A percentile compares a stretch with the other conserved stretches of the same genome.
phyloP scores from a whole-genome alignment of 2,797 vertebrate species.

The Micrastur ruficollis region DNA sequence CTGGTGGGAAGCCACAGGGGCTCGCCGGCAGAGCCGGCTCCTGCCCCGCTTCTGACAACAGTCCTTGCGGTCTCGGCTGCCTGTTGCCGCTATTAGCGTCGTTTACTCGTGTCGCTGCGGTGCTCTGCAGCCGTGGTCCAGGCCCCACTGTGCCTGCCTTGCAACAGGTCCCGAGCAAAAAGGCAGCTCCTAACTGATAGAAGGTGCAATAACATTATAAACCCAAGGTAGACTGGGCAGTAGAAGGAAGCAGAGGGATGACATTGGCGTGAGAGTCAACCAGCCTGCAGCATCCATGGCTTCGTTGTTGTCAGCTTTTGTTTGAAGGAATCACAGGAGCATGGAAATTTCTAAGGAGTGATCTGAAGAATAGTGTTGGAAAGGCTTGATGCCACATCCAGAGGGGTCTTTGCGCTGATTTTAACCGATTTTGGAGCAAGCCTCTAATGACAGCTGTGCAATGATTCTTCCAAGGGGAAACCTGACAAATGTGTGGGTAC shows the following conservation, averaged over 20 bases:
- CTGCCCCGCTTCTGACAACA: fast-evolving
- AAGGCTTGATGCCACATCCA: background rate
- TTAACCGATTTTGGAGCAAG: background rate
- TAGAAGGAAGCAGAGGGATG: background rate
- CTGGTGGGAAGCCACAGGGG: background rate
- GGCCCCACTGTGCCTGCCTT: background rate
- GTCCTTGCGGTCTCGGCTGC: background rate
- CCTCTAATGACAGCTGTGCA: background rate
- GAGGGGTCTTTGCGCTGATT: background rate
- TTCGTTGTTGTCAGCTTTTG: background rate
- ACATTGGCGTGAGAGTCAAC: background rate
- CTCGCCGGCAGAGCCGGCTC: background rate
- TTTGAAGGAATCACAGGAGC: background rate
- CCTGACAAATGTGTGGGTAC: background rate
- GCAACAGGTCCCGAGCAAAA: background rate
- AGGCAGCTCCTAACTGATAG: background rate
- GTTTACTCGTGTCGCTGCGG: fast-evolving
- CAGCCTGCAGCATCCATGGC: background rate
- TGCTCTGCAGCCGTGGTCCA: background rate
- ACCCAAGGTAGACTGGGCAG: background rate
- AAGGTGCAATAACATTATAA: background rate
- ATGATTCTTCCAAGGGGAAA: background rate
- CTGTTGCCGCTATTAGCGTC: background rate
- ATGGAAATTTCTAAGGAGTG: background rate
- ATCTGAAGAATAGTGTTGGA: background rate